A percentile compares a stretch with the other conserved stretches of the same genome.
These are phyloP conservation scores for Reinhardtius hippoglossoides DNA, from an alignment of 2,113 vertebrate species.

Conservation along the genomic window DNA sequence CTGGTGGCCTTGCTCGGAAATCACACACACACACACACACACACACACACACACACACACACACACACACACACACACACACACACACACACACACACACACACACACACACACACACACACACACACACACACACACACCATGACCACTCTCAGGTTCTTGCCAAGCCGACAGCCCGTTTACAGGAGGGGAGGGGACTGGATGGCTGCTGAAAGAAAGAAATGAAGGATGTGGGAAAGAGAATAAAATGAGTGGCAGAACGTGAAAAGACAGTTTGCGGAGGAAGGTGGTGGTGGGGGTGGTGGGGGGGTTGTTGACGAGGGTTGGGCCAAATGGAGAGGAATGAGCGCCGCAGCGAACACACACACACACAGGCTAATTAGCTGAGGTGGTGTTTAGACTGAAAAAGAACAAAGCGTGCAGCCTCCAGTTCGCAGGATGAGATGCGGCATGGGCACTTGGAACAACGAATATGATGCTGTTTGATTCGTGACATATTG, in stretches of 20 bases:
- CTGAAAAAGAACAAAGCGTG: slow-evolving; percentile 39
- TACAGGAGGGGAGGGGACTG: slow-evolving; percentile 13
- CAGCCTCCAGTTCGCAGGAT: background rate
- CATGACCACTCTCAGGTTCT: background rate
- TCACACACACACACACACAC: background rate
- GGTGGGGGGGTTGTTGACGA: background rate
- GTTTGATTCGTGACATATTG: background rate
- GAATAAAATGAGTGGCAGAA: slow-evolving; percentile 39
- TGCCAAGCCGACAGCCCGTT: slow-evolving; percentile 59
- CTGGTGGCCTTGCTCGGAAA: slow-evolving; percentile 38
- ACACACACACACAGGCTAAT: slow-evolving; percentile 32
- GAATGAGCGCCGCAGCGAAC: background rate
- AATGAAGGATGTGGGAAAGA: slow-evolving; percentile 39
- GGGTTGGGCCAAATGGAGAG: slow-evolving; percentile 22
- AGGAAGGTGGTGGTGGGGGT: background rate
- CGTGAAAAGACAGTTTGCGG: slow-evolving; percentile 40
- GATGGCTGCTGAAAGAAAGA: slow-evolving; percentile 24
- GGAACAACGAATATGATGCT: background rate
- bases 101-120: background rate
- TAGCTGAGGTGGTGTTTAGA: slow-evolving; percentile 36
- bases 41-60: background rate
- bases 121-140: background rate
- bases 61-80: background rate
- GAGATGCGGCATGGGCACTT: background rate
- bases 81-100: background rate